Percentiles rank a stretch among this genome's conserved stretches.
Conservation (phyloP, 30 jellyfish, hydroid and myxozoan genomes). For the Cassiopea andromeda region DNA sequence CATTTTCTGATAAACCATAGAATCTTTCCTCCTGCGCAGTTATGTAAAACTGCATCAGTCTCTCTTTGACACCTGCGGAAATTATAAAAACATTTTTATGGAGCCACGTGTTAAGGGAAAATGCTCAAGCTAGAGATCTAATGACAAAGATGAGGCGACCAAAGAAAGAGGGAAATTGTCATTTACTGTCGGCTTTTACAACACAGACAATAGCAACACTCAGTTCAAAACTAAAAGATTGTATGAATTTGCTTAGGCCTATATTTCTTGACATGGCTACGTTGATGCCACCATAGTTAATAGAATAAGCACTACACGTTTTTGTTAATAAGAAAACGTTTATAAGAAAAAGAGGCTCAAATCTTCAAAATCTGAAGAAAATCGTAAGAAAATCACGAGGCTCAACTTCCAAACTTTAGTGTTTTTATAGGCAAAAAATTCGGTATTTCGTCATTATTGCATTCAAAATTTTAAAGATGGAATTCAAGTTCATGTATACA, state of each 20-base stretch:
- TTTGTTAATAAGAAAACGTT: no score
- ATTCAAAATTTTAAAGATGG: no score
- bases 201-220: slow-evolving; percentile 5
- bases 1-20: neutral
- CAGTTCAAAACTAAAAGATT: neutral
- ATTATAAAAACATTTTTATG: neutral
- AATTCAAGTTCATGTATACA: no score
- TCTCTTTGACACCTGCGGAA: neutral
- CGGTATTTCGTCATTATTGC: no score
- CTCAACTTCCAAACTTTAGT: no score
- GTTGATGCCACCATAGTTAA: no score
- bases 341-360: no score
- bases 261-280: no score
- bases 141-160: slow-evolving; percentile 18
- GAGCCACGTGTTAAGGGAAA: neutral
- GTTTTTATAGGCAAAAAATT: no score
- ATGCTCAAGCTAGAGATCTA: neutral
- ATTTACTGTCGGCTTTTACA: slow-evolving; percentile 35
- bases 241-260: neutral
- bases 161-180: slow-evolving; percentile 48
- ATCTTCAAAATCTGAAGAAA: no score
- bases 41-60: neutral
- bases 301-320: no score
- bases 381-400: no score
- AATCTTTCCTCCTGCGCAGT: neutral